Percentiles rank a stretch among this genome's conserved stretches.
Conservation (phyloP, 92 coral and sea anemone species). For the Zoanthus gigantus region DNA sequence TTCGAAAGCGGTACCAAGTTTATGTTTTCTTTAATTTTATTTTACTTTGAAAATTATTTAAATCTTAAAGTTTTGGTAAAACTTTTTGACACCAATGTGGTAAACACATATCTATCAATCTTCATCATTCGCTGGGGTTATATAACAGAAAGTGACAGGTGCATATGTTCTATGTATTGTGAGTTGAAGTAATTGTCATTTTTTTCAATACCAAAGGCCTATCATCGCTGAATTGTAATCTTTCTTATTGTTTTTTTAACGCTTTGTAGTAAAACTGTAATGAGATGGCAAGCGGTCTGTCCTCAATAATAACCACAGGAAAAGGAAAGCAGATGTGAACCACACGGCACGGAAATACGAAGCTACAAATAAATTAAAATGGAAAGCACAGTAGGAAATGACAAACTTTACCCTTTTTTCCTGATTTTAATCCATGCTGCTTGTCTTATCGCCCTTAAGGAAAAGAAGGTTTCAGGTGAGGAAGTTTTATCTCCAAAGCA, state of each 20-base stretch:
- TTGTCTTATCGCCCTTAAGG: neutral
- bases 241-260: neutral
- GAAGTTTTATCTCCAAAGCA: slow-evolving; percentile 58
- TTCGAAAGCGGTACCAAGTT: too few species aligned
- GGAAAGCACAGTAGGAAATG: neutral
- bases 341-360: neutral
- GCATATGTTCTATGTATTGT: neutral
- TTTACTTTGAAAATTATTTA: too few species aligned
- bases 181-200: neutral
- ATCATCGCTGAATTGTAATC: neutral
- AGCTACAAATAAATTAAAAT: neutral
- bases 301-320: neutral
- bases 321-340: neutral
- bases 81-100: too few species aligned
- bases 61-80: too few species aligned
- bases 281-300: neutral
- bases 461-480: neutral
- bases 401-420: neutral
- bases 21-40: too few species aligned
- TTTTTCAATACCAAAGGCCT: neutral
- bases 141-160: too few species aligned
- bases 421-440: neutral
- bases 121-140: too few species aligned
- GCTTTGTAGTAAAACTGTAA: neutral
- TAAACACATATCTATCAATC: too few species aligned